phyloP scores from a whole-genome alignment of 1,140 invertebrate species.

The Oncopeltus fasciatus region DNA sequence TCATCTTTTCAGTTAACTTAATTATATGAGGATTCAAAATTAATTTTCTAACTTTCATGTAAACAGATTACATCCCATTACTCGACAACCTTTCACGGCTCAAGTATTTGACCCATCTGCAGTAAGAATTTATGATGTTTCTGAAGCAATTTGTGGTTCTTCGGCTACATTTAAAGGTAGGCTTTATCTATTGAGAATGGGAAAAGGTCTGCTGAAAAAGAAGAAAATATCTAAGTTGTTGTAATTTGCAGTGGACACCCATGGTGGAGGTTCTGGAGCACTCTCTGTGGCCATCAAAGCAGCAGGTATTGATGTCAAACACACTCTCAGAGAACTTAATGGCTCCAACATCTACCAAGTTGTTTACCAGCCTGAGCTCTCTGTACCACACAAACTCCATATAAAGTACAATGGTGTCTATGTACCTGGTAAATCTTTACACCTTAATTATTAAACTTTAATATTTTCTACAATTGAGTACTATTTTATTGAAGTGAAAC shows the following conservation, averaged over 20 bases:
- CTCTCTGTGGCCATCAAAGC: conserved; percentile 62
- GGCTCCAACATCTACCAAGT: conserved; percentile 61
- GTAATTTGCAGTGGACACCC: conserved; percentile 44
- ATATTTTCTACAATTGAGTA: too few species aligned
- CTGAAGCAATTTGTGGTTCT: conserved; percentile 66
- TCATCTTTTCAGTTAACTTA: too few species aligned
- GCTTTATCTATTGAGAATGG: too few species aligned
- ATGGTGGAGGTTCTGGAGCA: conserved; percentile 62
- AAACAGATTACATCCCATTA: conserved; percentile 38
- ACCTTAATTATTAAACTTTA: too few species aligned
- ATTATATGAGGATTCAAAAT: too few species aligned
- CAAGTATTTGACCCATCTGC: conserved; percentile 74
- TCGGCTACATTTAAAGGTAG: conserved; percentile 62
- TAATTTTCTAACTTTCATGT: too few species aligned
- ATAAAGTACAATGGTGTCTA: conserved; percentile 63
- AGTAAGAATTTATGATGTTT: conserved; percentile 61
- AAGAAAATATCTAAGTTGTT: too few species aligned
- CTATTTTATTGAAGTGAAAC: too few species aligned
- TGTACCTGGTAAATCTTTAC: conserved; percentile 40
- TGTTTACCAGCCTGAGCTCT: conserved; percentile 67
- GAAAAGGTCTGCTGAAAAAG: too few species aligned
- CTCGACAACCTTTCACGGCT: conserved; percentile 48
- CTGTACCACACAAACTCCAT: conserved; percentile 66
- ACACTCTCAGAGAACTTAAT: conserved; percentile 52
- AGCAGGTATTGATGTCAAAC: conserved; percentile 62